These are phyloP conservation scores for Hypanus sabinus DNA, from an alignment of 2,113 vertebrate species.

Conservation along the genomic window DNA sequence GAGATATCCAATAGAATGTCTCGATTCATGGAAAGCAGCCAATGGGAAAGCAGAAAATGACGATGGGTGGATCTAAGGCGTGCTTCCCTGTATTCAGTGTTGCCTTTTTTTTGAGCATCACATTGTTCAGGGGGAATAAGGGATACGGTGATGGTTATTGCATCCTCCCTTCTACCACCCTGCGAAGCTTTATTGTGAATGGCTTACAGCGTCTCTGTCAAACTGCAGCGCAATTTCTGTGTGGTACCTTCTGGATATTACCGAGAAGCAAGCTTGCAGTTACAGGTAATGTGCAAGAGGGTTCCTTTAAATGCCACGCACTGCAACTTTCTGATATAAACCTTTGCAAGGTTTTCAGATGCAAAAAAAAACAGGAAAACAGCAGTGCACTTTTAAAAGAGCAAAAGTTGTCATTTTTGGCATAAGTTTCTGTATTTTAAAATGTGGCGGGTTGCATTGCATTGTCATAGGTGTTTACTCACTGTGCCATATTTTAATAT, in stretches of 20 bases:
- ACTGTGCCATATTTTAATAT: neutral
- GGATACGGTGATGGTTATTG: neutral
- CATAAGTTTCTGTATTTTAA: neutral
- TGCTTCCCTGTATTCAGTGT: neutral
- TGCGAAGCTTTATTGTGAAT: neutral
- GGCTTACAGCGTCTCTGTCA: conserved; percentile 23
- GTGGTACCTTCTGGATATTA: conserved; percentile 12
- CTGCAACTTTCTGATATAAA: conserved; percentile 11
- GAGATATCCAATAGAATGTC: neutral
- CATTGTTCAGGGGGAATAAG: neutral
- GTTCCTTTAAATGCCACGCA: neutral
- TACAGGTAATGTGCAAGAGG: conserved; percentile 17
- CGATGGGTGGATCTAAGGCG: neutral
- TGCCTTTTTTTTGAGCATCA: neutral
- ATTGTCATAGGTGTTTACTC: neutral
- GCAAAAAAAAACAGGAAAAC: neutral
- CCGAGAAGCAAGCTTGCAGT: neutral
- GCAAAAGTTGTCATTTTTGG: neutral
- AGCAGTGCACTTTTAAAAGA: neutral
- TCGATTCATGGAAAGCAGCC: too few species aligned
- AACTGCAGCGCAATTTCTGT: conserved; percentile 19
- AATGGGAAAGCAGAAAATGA: neutral
- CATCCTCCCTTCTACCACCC: neutral
- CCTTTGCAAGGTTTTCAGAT: neutral
- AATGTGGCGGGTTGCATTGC: neutral